Conservation (phyloP, 2,113 vertebrate genomes). For the Kryptolebias marmoratus region DNA sequence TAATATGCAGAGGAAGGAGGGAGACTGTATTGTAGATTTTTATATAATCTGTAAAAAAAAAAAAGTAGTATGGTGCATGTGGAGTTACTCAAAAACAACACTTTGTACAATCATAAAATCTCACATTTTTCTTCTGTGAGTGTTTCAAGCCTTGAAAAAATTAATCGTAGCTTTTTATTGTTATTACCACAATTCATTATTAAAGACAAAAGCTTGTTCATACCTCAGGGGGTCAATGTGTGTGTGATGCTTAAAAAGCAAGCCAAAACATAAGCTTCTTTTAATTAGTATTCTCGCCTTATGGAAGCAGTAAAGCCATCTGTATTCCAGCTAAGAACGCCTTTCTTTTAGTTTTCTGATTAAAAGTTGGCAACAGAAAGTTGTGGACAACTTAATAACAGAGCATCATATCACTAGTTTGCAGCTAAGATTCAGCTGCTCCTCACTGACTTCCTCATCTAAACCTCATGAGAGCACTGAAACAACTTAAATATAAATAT, state of each 20-base stretch:
- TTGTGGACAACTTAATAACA: constrained; percentile 61
- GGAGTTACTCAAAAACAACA: no score
- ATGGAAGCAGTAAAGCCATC: neutral
- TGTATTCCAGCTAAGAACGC: constrained; percentile 21
- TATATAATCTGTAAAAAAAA: no score
- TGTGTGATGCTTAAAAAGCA: no score
- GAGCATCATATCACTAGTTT: constrained; percentile 24
- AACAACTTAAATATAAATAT: constrained; percentile 5
- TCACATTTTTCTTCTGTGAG: no score
- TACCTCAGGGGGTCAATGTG: no score
- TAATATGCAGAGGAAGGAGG: no score
- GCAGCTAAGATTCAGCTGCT: neutral
- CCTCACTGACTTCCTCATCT: constrained; percentile 20
- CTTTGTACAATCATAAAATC: no score
- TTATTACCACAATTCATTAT: neutral
- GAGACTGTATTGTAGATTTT: no score
- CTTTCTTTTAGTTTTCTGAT: constrained; percentile 45
- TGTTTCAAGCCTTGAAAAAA: no score
- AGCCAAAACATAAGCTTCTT: neutral
- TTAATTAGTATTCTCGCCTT: neutral
- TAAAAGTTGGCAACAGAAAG: constrained; percentile 45
- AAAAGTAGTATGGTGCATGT: no score
- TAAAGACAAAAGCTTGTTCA: no score
- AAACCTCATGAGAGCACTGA: neutral
- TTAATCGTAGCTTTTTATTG: neutral